Conservation (phyloP, 1,140 invertebrate species). For the Leptinotarsa lineolata region DNA sequence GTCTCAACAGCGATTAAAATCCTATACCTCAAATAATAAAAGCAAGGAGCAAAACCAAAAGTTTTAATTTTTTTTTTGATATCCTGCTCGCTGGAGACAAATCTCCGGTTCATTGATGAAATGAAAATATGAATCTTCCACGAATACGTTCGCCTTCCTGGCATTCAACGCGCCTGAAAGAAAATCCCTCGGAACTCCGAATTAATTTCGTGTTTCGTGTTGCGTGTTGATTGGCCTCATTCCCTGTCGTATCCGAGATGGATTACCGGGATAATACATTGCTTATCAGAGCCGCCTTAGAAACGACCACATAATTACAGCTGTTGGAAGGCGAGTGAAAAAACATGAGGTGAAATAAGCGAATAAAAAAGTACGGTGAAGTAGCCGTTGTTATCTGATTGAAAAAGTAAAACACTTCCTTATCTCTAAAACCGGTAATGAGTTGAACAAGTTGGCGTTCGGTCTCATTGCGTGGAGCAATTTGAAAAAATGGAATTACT, state of each 20-base stretch:
- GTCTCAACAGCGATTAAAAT: too few species aligned
- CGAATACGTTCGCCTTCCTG: too few species aligned
- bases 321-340: conserved; percentile 13
- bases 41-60: too few species aligned
- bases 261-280: conserved; percentile 24
- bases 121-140: too few species aligned
- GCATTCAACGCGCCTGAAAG: too few species aligned
- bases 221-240: conserved; percentile 22
- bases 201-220: conserved; percentile 12
- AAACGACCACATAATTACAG: conserved; percentile 20
- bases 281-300: conserved; percentile 23
- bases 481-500: conserved; percentile 17
- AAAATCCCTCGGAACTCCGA: too few species aligned
- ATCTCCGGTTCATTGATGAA: too few species aligned
- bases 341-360: conserved; percentile 5
- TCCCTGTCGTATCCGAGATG: conserved; percentile 24
- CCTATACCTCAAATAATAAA: too few species aligned
- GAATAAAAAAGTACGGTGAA: conserved; percentile 3
- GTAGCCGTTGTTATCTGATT: conserved; percentile 23
- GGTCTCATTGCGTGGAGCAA: conserved; percentile 17
- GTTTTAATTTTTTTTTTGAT: too few species aligned
- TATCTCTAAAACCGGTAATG: conserved; percentile 16
- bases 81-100: too few species aligned
- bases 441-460: conserved; percentile 18
- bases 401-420: conserved; percentile 21